Percentiles rank a stretch among this genome's conserved stretches.
These are phyloP conservation scores for Drosophila greeni DNA, from an alignment of 2,888 invertebrate species.

Conservation along the genomic window DNA sequence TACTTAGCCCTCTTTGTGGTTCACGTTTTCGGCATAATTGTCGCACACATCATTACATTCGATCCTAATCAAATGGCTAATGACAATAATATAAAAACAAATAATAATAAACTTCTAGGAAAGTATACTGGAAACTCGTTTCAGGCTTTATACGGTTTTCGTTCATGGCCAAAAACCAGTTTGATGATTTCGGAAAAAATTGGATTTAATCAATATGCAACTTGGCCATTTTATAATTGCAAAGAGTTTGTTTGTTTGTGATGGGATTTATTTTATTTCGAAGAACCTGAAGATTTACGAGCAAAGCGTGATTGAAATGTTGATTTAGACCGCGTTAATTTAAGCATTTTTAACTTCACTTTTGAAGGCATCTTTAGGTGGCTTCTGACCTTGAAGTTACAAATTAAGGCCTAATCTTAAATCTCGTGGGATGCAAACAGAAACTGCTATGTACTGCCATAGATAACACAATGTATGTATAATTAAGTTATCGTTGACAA, in stretches of 20 bases:
- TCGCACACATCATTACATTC: constrained; percentile 15
- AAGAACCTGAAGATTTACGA: constrained; percentile 38
- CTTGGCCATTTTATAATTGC: constrained; percentile 51
- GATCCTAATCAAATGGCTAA: constrained; percentile 25
- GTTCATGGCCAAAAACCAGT: constrained; percentile 50
- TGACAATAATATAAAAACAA: constrained; percentile 22
- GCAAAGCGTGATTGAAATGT: constrained; percentile 39
- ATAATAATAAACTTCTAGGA: constrained; percentile 35
- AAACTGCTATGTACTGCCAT: constrained; percentile 12
- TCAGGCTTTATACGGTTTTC: constrained; percentile 41
- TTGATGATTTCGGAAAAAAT: constrained; percentile 38
- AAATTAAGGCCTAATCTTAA: not conserved
- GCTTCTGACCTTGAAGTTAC: not conserved
- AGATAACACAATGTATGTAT: constrained; percentile 41
- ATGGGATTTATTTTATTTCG: constrained; percentile 9
- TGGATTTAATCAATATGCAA: constrained; percentile 52
- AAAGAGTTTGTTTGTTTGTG: constrained; percentile 11
- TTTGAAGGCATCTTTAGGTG: constrained; percentile 6
- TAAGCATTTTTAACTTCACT: not conserved
- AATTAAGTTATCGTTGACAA: constrained; percentile 39
- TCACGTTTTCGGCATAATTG: constrained; percentile 30
- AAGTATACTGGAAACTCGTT: constrained; percentile 52
- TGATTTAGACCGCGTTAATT: constrained; percentile 4
- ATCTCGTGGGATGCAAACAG: not conserved
- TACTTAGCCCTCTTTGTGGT: constrained; percentile 28